phyloP scores from a whole-genome alignment of 2,113 vertebrate genomes.

The Pleuronectes platessa region DNA sequence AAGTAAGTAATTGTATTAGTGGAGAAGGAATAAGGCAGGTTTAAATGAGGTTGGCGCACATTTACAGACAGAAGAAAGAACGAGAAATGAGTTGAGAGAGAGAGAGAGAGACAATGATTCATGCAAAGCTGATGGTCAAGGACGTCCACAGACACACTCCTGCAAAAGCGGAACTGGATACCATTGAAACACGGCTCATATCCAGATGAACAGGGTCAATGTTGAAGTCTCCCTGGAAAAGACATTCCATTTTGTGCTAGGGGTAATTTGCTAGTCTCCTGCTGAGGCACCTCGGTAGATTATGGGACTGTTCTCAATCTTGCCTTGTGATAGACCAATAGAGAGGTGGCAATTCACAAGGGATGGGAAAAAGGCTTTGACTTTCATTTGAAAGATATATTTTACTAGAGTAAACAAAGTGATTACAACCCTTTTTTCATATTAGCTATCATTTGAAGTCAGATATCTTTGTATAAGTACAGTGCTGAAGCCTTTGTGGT shows the following conservation, averaged over 20 bases:
- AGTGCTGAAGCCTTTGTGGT: not conserved
- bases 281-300: conserved; percentile 45
- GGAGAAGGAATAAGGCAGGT: conserved; percentile 51
- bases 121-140: conserved; percentile 76
- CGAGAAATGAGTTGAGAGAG: conserved; percentile 31
- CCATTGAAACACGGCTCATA: conserved; percentile 40
- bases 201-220: conserved; percentile 64
- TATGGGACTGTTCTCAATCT: conserved; percentile 43
- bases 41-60: conserved; percentile 50
- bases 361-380: conserved; percentile 7
- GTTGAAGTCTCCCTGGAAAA: conserved; percentile 52
- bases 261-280: conserved; percentile 62
- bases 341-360: conserved; percentile 31
- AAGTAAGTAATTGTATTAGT: conserved; percentile 53
- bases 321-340: conserved; percentile 33
- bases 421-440: conserved; percentile 19
- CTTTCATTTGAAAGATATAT: conserved; percentile 47
- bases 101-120: conserved; percentile 38
- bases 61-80: conserved; percentile 27
- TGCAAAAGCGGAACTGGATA: conserved; percentile 47
- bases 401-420: conserved; percentile 42
- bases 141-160: conserved; percentile 38
- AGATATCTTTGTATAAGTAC: conserved; percentile 1
- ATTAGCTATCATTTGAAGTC: conserved; percentile 9
- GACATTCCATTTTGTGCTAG: conserved; percentile 49